phyloP scores from a whole-genome alignment of 2,113 vertebrate genomes.

The Perca schrenkii region DNA sequence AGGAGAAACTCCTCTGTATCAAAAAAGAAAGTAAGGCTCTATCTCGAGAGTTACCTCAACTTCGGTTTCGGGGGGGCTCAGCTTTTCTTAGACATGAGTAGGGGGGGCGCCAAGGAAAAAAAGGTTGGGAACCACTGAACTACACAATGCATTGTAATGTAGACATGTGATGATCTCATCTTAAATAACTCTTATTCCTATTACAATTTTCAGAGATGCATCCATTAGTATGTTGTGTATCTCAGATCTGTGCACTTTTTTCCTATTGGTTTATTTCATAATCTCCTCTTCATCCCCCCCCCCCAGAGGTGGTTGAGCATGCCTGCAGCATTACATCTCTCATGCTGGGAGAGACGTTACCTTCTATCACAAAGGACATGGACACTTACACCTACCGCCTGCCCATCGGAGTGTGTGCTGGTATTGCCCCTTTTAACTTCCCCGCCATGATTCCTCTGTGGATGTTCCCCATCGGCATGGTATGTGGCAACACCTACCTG shows the following conservation, averaged over 20 bases:
- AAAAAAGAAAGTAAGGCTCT: no score
- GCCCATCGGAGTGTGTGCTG: conserved; percentile 94
- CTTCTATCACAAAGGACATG: conserved; percentile 98
- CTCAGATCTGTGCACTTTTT: neutral
- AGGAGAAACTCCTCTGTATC: no score
- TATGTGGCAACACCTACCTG: conserved; percentile 97
- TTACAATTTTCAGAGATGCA: neutral
- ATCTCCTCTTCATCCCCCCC: conserved; percentile 31
- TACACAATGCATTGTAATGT: neutral
- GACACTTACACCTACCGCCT: conserved; percentile 95
- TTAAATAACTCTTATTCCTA: neutral
- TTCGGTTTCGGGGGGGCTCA: no score
- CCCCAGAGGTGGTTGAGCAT: conserved; percentile 97
- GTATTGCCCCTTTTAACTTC: conserved; percentile 97
- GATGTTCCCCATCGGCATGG: conserved; percentile 98
- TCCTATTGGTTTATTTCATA: conserved; percentile 33
- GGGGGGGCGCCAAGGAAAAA: no score
- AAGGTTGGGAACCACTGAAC: no score
- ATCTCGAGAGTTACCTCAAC: no score
- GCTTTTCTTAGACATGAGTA: no score
- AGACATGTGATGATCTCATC: neutral
- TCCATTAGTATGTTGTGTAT: neutral
- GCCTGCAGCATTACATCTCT: conserved; percentile 97
- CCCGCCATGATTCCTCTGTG: conserved; percentile 99
- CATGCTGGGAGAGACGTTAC: conserved; percentile 96